Evolutionary conservation across 2,888 invertebrate genomes (phyloP), one percentile per base, ranked within the genome.

Genomic region (Leptopilina myrica): DNA sequence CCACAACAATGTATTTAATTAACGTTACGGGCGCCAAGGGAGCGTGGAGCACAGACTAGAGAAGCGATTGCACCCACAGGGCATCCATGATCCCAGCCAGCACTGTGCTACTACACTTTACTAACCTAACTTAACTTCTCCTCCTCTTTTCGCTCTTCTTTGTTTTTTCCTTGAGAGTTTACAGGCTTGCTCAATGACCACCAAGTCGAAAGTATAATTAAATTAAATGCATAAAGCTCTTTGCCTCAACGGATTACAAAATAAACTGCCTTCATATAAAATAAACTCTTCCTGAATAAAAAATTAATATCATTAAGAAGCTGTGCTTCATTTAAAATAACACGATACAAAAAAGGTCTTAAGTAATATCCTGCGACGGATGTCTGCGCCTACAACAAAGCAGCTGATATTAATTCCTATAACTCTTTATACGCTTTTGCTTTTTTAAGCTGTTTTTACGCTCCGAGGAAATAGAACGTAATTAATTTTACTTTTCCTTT

Each of bases 221-320:
- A 87, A 88, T 86, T 87, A 86, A 87, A 87, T 80, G 82, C 80
- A 81, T 81, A 85, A 85, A 84, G 84, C 87, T 49, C 49, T 49
- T 49, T 49, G 49, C 89, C 87, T 89, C 88, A 91, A 90, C 90
- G 90, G 90, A 91, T 91, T 91, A 90, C 91, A 91, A 90, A 90
- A 88, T 89, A 90, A 90, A 90, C 89, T 88, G 88, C 89, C 87
- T 82, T 87, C 90, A 89, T 90, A 91, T 90, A 91, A 91, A 88
- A 89, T 90, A 90, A 91, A 90, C 86, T 90, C 88, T 86, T 87
- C 90, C 89, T 86, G 88, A 90, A 90, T 91, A 56, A 90, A 90
- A 91, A 91, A 90, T 91, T 91, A 91, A 91, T 91, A 90, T 59
- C 7, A n/a, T 59, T 59, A 59, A n/a, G 7, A 59, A 7, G 15